Evolutionary conservation across 2,113 vertebrate genomes (phyloP), one percentile per base, ranked within the genome.

Genomic region (Neogobius melanostomus): DNA sequence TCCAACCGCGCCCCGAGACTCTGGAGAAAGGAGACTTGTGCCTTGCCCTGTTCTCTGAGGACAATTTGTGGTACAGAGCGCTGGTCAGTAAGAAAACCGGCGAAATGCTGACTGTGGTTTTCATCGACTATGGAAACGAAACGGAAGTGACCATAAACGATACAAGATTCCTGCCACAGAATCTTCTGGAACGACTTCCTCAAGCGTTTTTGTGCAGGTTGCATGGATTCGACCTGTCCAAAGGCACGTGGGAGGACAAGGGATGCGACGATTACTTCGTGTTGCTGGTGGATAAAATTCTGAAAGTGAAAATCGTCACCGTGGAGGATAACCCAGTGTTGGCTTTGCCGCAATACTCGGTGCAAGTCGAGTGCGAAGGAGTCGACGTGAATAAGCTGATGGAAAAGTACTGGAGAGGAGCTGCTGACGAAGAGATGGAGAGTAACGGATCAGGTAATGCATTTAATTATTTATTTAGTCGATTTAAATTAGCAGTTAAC

Each of bases 111-210:
- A 74, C 78, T 0, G 90, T 97, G 53, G 71, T 92, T 52, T 93
- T 95, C 0, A 72, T 96, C 43, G 96, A 97, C 85, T 95, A 95
- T 0, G 95, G 96, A 64, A 95, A 94, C 0, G 75, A 93, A 16
- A 92, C 92, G 16, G 78, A 90, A 59, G 16, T 85, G 9, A 28
- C 17, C 9, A 56, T 56, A 0, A 66, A 90, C 12, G 10, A 90
- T 21, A 66, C 96, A 49, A 92, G 73, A 74, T 66, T 74, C 9
- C 81, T 97, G 6, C 90, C 95, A 0, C 15, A 67, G n/a, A 76
- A 72, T 12, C 82, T 97, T 15, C 46, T 93, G 44, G 14, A 73
- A 2, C n/a, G 82, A 10, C 75, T 90, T n/a, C 93, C 93, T 56
- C 94, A 93, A 79, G 94, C 94, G 3, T 96, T 97, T 75, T 74